These are phyloP conservation scores for Glossosoma conforme DNA, from an alignment of 1,140 invertebrate genomes.

Conservation along the genomic window DNA sequence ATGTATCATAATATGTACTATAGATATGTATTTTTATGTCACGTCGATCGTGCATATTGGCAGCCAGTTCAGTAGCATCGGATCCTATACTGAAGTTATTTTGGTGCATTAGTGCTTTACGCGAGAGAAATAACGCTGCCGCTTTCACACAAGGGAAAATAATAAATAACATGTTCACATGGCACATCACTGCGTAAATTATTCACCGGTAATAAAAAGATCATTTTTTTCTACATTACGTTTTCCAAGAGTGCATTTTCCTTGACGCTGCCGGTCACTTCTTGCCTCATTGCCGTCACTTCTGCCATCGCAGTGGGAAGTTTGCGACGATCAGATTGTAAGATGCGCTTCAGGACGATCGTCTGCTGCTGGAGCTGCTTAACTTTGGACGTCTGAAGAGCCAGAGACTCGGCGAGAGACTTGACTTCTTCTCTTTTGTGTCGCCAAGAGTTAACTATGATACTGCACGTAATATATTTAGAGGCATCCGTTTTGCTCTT, in stretches of 20 bases:
- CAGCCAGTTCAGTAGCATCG: too few species aligned
- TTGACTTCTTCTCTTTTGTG: conserved; percentile 48
- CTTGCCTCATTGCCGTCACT: conserved; percentile 46
- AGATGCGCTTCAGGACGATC: conserved; percentile 50
- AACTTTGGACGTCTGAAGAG: conserved; percentile 41
- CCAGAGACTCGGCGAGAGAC: conserved; percentile 44
- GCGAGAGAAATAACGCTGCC: too few species aligned
- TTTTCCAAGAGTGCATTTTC: conserved; percentile 40
- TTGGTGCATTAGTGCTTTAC: too few species aligned
- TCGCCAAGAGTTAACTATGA: conserved; percentile 53
- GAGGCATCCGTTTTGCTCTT: conserved; percentile 37
- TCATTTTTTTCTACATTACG: conserved; percentile 23
- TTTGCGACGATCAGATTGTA: conserved; percentile 53
- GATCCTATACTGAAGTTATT: too few species aligned
- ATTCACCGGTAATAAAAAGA: too few species aligned
- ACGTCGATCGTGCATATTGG: too few species aligned
- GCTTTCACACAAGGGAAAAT: too few species aligned
- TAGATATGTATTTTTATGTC: too few species aligned
- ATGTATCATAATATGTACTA: too few species aligned
- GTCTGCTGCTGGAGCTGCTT: conserved; percentile 54
- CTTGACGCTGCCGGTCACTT: conserved; percentile 42
- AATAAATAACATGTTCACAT: too few species aligned
- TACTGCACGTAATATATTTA: conserved; percentile 44
- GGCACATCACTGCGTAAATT: too few species aligned
- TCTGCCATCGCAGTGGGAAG: conserved; percentile 49